Conservation (phyloP, 2,888 invertebrate species). For the Dynastes maya region DNA sequence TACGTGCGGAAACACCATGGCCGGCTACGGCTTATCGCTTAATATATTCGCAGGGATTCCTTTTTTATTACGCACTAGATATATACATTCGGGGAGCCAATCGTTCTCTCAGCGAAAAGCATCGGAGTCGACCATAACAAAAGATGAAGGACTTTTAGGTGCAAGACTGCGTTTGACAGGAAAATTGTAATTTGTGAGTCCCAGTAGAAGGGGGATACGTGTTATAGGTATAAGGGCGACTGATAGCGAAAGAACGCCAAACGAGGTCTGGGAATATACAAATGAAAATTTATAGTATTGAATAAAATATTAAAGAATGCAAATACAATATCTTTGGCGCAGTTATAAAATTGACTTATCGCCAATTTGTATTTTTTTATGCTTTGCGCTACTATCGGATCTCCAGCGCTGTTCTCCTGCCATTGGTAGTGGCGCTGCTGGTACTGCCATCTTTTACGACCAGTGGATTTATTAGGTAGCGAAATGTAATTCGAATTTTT, state of each 20-base stretch:
- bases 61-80: constrained; percentile 41
- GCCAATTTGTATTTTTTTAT: constrained; percentile 47
- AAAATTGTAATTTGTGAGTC: constrained; percentile 64
- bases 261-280: constrained; percentile 58
- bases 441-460: constrained; percentile 43
- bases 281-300: constrained; percentile 60
- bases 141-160: constrained; percentile 54
- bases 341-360: constrained; percentile 50
- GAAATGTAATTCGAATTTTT: constrained; percentile 45
- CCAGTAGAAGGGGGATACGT: constrained; percentile 54
- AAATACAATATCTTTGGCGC: constrained; percentile 49
- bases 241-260: constrained; percentile 15
- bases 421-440: constrained; percentile 29
- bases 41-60: constrained; percentile 44
- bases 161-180: constrained; percentile 62
- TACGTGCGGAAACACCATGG: constrained; percentile 34
- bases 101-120: constrained; percentile 29
- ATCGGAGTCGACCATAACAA: constrained; percentile 41
- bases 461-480: constrained; percentile 43
- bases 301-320: constrained; percentile 57
- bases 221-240: constrained; percentile 3
- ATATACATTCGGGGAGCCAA: constrained; percentile 38
- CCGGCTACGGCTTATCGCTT: constrained; percentile 36
- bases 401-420: constrained; percentile 16
- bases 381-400: constrained; percentile 31